These are phyloP conservation scores for Tetragnatha montana DNA, from an alignment of 2,888 invertebrate genomes.

Conservation along the genomic window DNA sequence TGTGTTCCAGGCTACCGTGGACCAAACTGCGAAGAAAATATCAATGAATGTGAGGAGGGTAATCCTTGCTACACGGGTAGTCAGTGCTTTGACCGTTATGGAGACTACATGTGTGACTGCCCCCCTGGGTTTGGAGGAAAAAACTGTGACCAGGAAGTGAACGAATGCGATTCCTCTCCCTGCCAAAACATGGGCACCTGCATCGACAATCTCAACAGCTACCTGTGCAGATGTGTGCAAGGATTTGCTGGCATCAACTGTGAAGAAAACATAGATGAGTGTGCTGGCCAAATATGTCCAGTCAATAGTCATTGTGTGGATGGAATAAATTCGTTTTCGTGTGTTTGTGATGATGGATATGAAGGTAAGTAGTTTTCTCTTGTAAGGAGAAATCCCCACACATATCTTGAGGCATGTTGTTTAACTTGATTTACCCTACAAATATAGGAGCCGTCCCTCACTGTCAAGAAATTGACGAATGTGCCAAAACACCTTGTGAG, in stretches of 20 bases:
- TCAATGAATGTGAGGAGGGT: constrained; percentile 92
- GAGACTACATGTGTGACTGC: constrained; percentile 95
- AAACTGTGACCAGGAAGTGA: constrained; percentile 81
- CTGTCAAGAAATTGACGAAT: constrained; percentile 87
- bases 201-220: constrained; percentile 70
- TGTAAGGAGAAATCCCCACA: background rate
- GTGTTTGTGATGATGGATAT: constrained; percentile 65
- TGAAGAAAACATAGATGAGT: constrained; percentile 93
- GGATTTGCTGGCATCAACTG: constrained; percentile 77
- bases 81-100: constrained; percentile 94
- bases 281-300: constrained; percentile 75
- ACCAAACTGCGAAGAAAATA: constrained; percentile 95
- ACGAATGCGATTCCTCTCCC: constrained; percentile 90
- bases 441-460: constrained; percentile 63
- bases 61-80: constrained; percentile 97
- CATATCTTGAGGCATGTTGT: background rate
- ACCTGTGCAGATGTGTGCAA: constrained; percentile 54
- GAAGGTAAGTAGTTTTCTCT: constrained; percentile 45
- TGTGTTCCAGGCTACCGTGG: constrained; percentile 84
- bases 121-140: constrained; percentile 88
- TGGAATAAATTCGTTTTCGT: constrained; percentile 60
- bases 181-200: constrained; percentile 90
- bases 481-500: constrained; percentile 86
- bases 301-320: constrained; percentile 68
- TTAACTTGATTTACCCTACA: background rate